Base-by-base conservation (phyloP, 2,797 vertebrate genomes). In the Chaunax sp. region DNA sequence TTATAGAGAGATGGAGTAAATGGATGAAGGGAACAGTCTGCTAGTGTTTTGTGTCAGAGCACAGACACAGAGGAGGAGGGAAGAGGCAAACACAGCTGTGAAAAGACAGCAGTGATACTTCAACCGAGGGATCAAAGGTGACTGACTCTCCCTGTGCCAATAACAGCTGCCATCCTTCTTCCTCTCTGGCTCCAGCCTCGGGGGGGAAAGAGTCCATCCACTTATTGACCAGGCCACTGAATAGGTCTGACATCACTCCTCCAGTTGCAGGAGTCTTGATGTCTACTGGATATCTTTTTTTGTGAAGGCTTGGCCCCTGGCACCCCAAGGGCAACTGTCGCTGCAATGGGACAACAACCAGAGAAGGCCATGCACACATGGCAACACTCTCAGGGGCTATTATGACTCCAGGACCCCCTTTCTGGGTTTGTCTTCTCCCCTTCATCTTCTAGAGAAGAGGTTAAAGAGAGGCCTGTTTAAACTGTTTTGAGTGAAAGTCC, bases 331-430 rank as follows among this genome's bases (percentile, higher is more conserved):
- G 87, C 88, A 91, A 81, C 86, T 83, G 87, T 87, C 87, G 86
- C 85, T 64, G 54, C 81, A 77, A 68, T 68, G 73, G 85, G 83
- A 85, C 83, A 61, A 75, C 80, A 83, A 77, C 82, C 87, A 88
- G 84, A 85, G 84, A 75, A 77, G 85, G 58, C 67, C 67, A 50
- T 11, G 72, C 80, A 90, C 90, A 92, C 90, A 92, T 90, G 89
- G 91, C 79, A 91, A 70, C 81, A 83, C 82, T 94, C 89, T 87
- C 68, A 69, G 81, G 67, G 78, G 75, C 75, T 51, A 87, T 86
- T 86, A 85, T 37, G 75, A 75, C 78, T 81, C 40, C 75, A 80
- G 74, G 63, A 30, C 61, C 57, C n/a, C 49, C 12, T 74, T 61
- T 84, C 72, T 67, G 72, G 62, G 78, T 84, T 87, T 86, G 72